Base-by-base conservation (phyloP, 1,140 invertebrate species). In the Chrysomallon squamiferum region DNA sequence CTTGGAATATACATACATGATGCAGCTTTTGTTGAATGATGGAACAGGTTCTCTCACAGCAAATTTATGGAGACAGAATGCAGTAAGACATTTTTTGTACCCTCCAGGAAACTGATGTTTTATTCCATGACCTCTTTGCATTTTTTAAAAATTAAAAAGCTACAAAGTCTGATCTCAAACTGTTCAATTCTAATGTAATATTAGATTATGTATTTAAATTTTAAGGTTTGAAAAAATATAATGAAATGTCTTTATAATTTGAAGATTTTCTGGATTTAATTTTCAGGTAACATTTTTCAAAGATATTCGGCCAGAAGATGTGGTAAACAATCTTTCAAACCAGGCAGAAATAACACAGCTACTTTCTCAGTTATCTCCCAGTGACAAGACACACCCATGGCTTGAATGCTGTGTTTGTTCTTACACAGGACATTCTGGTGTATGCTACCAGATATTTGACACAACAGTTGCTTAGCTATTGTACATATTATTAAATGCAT, bases 361-460 rank as follows among this genome's bases (percentile, higher is more conserved):
- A n/a, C 35, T 71, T 29, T 29, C 9, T 29, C 47, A 63, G 45
- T 27, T 67, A 29, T 71, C 59, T 57, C 65, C 69, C 18, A 3
- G 13, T 25, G 50, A 66, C 5, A 15, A 15, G 35, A 20, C 15
- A 15, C 22, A 15, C 7, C 69, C 61, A 1, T 67, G 60, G 65
- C 59, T 71, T n/a, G 69, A 71, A 50, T 66, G 69, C 45, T 71
- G 65, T 60, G 18, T 71, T 20, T 22, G 33, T 20, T 62, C 69
- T 22, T 67, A 67, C 38, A 62, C 38, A 27, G 50, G 35, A 7
- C 15, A 18, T 4, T 27, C 33, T 11, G 47, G 63, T 18, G 61
- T 62, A 13, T 15, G 43, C 43, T 70, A 58, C 50, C 68, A 70
- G 33, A 65, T 66, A 7, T 70, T 70, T 66, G 68, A 70, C 35